Percentiles rank a stretch among this genome's conserved stretches.
These are phyloP conservation scores for Palythoa caribaeorum DNA, from an alignment of 92 coral and sea anemone genomes.

Conservation along the genomic window DNA sequence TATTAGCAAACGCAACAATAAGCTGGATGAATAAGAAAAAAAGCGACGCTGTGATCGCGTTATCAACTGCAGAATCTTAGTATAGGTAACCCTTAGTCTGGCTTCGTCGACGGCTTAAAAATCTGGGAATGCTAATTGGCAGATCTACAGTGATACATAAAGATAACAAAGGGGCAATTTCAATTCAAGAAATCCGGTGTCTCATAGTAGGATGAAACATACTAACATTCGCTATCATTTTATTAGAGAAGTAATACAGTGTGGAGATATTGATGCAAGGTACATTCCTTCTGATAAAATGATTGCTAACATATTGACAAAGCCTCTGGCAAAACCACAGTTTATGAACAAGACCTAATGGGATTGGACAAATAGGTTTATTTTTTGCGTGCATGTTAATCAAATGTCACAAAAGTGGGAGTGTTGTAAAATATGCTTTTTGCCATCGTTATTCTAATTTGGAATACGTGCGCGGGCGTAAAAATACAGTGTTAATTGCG, in stretches of 20 bases:
- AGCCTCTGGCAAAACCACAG: slow-evolving; percentile 32
- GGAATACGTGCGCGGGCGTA: too few relatives aligned
- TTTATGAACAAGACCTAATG: slow-evolving; percentile 30
- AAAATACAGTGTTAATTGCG: too few relatives aligned
- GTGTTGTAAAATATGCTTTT: too few relatives aligned
- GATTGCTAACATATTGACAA: slow-evolving; percentile 43
- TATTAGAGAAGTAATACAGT: slow-evolving; percentile 41
- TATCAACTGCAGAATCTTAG: slow-evolving; percentile 25
- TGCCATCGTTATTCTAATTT: too few relatives aligned
- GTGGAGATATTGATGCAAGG: slow-evolving; percentile 40
- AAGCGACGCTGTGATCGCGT: slow-evolving; percentile 31
- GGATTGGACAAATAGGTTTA: slow-evolving; percentile 20
- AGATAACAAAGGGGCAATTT: slow-evolving; percentile 13
- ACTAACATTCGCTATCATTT: slow-evolving; percentile 33
- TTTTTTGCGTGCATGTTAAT: not conserved
- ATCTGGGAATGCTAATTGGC: slow-evolving; percentile 34
- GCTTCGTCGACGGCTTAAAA: slow-evolving; percentile 41
- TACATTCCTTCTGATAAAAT: slow-evolving; percentile 29
- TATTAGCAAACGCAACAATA: slow-evolving; percentile 56
- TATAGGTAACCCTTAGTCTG: slow-evolving; percentile 57
- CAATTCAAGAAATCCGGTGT: slow-evolving; percentile 21
- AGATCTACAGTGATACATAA: slow-evolving; percentile 27
- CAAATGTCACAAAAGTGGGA: slow-evolving; percentile 13
- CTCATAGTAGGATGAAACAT: slow-evolving; percentile 13
- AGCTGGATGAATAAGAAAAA: slow-evolving; percentile 68